phyloP scores from a whole-genome alignment of 2,113 vertebrate species.

The Astatoreochromis straeleni region DNA sequence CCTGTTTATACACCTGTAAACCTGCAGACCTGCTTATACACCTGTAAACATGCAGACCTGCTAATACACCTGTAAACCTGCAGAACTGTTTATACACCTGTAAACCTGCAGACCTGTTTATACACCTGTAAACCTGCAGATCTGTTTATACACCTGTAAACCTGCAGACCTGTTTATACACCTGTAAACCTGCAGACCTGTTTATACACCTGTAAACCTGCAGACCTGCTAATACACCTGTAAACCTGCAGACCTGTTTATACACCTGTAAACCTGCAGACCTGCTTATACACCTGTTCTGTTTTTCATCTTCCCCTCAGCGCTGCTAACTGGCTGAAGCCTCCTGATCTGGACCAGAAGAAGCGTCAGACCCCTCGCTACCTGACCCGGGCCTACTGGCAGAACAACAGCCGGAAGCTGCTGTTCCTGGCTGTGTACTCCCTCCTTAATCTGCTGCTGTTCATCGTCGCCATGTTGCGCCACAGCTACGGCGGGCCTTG shows the following conservation, averaged over 20 bases:
- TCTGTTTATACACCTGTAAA: fast-evolving
- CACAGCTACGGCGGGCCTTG: constrained; percentile 47
- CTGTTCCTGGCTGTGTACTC: constrained; percentile 72
- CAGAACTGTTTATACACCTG: fast-evolving
- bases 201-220: fast-evolving
- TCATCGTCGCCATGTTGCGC: constrained; percentile 58
- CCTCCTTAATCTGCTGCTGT: constrained; percentile 71
- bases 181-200: background rate
- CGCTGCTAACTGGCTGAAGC: constrained; percentile 83
- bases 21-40: fast-evolving
- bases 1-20: background rate
- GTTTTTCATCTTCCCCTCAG: constrained; percentile 18
- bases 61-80: fast-evolving
- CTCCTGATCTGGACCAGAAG: constrained; percentile 41
- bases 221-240: fast-evolving
- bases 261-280: background rate
- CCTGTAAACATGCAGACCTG: background rate
- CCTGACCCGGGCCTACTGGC: constrained; percentile 75
- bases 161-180: fast-evolving
- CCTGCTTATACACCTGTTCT: background rate
- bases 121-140: too few species aligned
- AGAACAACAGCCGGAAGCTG: constrained; percentile 75
- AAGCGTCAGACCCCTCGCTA: constrained; percentile 53
- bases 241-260: fast-evolving
- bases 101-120: fast-evolving